These are phyloP conservation scores for Oscheius onirici DNA, from an alignment of 2,888 invertebrate genomes.

Conservation along the genomic window DNA sequence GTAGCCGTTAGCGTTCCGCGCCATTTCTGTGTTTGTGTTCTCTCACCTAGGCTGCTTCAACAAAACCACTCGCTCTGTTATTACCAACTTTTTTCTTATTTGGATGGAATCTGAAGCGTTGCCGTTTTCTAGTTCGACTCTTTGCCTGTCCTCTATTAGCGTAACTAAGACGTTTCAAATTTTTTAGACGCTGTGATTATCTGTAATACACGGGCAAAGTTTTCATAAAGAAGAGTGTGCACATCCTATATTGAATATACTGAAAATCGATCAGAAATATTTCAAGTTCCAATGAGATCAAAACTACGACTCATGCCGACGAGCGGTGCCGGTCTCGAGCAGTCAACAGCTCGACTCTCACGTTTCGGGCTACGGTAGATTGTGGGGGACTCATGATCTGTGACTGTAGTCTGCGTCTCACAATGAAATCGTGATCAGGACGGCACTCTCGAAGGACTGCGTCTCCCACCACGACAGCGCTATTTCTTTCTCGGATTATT, in stretches of 20 bases:
- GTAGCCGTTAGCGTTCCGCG: constrained; percentile 31
- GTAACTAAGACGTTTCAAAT: no score
- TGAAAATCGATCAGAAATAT: no score
- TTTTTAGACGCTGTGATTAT: no score
- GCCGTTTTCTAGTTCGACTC: no score
- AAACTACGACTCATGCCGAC: constrained; percentile 8
- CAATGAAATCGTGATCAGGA: constrained; percentile 23
- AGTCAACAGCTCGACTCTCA: constrained; percentile 31
- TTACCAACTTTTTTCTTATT: neutral
- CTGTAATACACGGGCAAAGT: no score
- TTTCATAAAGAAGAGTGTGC: no score
- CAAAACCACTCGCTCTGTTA: constrained; percentile 1
- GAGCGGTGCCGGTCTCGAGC: constrained; percentile 26
- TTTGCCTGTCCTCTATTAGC: no score
- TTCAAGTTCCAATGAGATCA: constrained; percentile 22
- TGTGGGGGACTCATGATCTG: neutral
- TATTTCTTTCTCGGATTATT: constrained; percentile 30
- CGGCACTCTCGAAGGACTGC: constrained; percentile 20
- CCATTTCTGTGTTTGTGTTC: constrained; percentile 20
- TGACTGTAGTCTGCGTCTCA: constrained; percentile 32
- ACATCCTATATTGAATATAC: no score
- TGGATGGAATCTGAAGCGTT: no score
- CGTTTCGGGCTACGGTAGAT: constrained; percentile 25
- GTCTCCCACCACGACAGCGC: constrained; percentile 21
- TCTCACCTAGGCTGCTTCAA: neutral